These are phyloP conservation scores for Drosophila sp. DNA, from an alignment of 1,140 invertebrate genomes.

Conservation along the genomic window DNA sequence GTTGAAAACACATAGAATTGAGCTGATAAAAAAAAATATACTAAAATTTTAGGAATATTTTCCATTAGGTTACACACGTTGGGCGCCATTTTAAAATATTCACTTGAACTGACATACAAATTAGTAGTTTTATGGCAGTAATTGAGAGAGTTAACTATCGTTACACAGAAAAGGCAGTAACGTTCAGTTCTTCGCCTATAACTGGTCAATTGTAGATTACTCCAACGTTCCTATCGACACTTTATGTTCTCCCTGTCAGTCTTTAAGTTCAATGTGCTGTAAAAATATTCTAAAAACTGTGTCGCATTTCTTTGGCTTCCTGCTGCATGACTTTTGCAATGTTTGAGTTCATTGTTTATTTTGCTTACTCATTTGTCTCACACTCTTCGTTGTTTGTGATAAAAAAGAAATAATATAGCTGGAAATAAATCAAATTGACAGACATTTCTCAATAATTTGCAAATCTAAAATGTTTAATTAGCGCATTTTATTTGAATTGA, in stretches of 20 bases:
- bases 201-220: too few relatives aligned
- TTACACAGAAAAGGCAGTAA: background rate
- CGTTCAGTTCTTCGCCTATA: background rate
- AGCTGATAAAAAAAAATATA: background rate
- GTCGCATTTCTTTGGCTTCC: conserved; percentile 4
- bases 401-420: background rate
- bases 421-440: conserved; percentile 16
- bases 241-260: background rate
- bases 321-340: background rate
- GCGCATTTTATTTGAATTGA: conserved; percentile 35
- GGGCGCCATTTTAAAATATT: background rate
- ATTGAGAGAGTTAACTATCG: background rate
- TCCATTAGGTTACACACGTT: background rate
- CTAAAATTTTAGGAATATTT: too few relatives aligned
- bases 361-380: conserved; percentile 20
- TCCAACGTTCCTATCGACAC: background rate
- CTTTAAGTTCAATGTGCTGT: conserved; percentile 18
- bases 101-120: background rate
- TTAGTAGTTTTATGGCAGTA: background rate
- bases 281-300: conserved; percentile 12
- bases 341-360: conserved; percentile 4
- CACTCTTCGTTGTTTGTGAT: conserved; percentile 1
- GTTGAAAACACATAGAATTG: background rate
- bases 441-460: conserved; percentile 34
- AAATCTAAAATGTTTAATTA: conserved; percentile 34